Evolutionary conservation across 1,140 invertebrate genomes (phyloP), one percentile per base, ranked within the genome.

Genomic region (Platyscapa corneri): DNA sequence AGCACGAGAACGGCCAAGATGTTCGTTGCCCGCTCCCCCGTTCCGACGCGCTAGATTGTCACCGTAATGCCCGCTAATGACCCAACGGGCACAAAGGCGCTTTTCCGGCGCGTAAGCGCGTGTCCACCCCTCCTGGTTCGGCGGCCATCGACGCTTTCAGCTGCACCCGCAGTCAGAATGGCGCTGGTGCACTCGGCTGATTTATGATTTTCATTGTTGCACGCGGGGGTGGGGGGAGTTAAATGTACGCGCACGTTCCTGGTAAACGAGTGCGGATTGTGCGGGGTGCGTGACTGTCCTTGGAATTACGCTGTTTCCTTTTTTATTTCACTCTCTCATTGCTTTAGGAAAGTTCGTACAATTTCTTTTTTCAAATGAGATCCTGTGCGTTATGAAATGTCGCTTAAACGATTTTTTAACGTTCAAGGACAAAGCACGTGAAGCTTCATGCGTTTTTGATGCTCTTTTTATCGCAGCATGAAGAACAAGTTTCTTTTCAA

Each of bases 171-270:
- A 46, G 12, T 5, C 42, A 30, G 42, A 18, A 30, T 18, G 12
- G 64, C 7, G 64, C 2, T 37, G 30, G 56, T 72, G 75, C 46
- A n/a, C 49, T 75, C 53, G 82, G 72, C 82, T 83, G 82, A 83
- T 83, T 83, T 83, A 83, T 37, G 70, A 64, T 60, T 76, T 39
- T 60, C 80, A 74, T 82, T 82, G 67, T 82, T n/a, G 80, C 0
- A 0, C 16, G 18, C 6, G 34, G 12, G 34, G 34, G 76, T 10
- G 27, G 27, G 80, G 42, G n/a, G 46, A 46, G 56, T 39, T 14
- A 46, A 32, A 49, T 30, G 42, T 6, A 37, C 60, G 14, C n/a
- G 34, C 7, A 27, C 18, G 18, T 34, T 67, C 10, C 30, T 34
- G 30, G 5, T 34, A 67, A 67, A 34, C 56, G 78, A 80, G 60